Base-by-base conservation (phyloP, 2,888 invertebrate species). In the Schrankia costaestrigalis region DNA sequence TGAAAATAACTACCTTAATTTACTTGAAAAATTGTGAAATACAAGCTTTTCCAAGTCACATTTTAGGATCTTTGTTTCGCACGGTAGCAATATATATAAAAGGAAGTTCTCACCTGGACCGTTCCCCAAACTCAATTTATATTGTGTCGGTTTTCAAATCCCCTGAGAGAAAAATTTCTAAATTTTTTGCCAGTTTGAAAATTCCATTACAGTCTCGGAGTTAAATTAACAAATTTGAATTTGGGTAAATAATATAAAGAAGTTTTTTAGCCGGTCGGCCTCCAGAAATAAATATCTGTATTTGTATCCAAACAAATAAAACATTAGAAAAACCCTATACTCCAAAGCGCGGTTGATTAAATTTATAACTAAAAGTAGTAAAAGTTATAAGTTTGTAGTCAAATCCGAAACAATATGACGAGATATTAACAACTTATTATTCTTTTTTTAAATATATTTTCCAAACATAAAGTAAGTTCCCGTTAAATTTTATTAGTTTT, bases 51-150 rank as follows among this genome's bases (percentile, higher is more conserved):
- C 26, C 22, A n/a, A 22, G n/a, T n/a, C n/a, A n/a, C 11, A 22
- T 27, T 27, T 17, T 1, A 5, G 17, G 9, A 21, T 22, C 11
- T 33, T 33, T 33, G 33, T 33, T 21, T 32, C 22, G 17, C 9
- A 14, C 26, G 4, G 8, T 6, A 12, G 7, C 15, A 25, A 26
- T 19, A 26, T n/a, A n/a, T n/a, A n/a, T 7, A 22, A 9, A n/a
- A 26, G 11, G 26, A 29, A 32, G 29, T 27, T 40, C 37, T 22
- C 41, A 51, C 32, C 40, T 32, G 27, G 33, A 22, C 26, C 11
- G 11, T 35, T 47, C 23, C 15, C 19, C 10, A 46, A 48, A 51
- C 33, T 35, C 32, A 40, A 48, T 45, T 45, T 40, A 22, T 25
- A 32, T 3, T 24, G 17, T 27, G 40, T 36, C 14, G 9, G 11